Conservation (phyloP, 1,140 invertebrate species). For the Brachystomella parvula region DNA sequence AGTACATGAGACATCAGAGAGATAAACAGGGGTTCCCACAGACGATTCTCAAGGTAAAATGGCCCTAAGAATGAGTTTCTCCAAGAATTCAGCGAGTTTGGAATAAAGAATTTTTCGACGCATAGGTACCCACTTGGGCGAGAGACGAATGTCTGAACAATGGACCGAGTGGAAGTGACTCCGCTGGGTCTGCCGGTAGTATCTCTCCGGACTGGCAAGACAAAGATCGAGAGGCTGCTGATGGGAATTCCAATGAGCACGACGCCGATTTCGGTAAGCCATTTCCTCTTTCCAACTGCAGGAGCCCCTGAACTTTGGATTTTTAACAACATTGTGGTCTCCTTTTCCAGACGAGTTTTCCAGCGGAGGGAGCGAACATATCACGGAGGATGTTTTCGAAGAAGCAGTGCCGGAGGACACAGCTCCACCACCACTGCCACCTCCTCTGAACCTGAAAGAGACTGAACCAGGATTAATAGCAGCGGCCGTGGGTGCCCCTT, state of each 20-base stretch:
- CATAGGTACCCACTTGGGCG: constrained; percentile 70
- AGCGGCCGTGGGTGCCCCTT: constrained; percentile 37
- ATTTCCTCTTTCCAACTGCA: no score
- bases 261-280: constrained; percentile 61
- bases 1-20: constrained; percentile 75
- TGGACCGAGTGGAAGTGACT: constrained; percentile 32
- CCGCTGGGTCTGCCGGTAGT: constrained; percentile 51
- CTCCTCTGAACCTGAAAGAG: no score
- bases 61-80: background rate
- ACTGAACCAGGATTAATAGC: constrained; percentile 38
- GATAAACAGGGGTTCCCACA: constrained; percentile 83
- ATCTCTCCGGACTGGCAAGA: constrained; percentile 56
- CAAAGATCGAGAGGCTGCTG: constrained; percentile 58
- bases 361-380: constrained; percentile 52
- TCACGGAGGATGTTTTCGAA: constrained; percentile 32
- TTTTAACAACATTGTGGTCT: background rate
- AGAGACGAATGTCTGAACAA: constrained; percentile 49
- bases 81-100: constrained; percentile 4
- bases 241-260: constrained; percentile 69
- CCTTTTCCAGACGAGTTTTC: constrained; percentile 59
- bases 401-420: constrained; percentile 7
- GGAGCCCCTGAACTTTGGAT: background rate
- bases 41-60: constrained; percentile 66
- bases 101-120: background rate
- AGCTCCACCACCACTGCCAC: no score